Base-by-base conservation (phyloP, 2,888 invertebrate species). In the Adelognathus sp. region DNA sequence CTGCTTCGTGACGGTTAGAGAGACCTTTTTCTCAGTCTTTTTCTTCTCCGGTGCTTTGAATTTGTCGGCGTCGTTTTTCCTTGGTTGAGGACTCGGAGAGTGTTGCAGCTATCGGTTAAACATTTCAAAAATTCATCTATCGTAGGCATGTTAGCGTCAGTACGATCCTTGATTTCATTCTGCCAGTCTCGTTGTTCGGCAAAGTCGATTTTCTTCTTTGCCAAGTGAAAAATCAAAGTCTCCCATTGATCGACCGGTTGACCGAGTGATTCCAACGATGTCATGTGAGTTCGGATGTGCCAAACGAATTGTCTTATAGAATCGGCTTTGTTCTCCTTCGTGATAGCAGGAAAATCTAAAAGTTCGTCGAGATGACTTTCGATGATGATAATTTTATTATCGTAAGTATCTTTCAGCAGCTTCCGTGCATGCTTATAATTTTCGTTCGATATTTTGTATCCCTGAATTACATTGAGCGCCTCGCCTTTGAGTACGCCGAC, bases 241-340 rank as follows among this genome's bases (percentile, higher is more conserved):
- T 86, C 85, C 85, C 86, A 85, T 7, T 66, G 27, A 3, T 85
- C 81, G 6, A 83, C 80, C 4, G 85, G 83, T 63, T 83, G 80
- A 5, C 77, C 81, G 21, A 87, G 67, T n/a, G 81, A 50, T 63
- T 82, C 71, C 27, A 85, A 76, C 4, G 85, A 75, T 11, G 70
- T 75, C 33, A 69, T 54, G 63, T 78, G 78, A 1, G 41, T 78
- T 39, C 54, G 63, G n/a, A 78, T 78, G n/a, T 70, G 74, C 63
- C 33, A 70, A 33, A 83, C 74, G n/a, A 85, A 69, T 18, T 78
- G 61, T 33, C 81, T 63, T 18, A 85, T 64, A 14, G 64, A 52
- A 31, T 72, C 56, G 24, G 66, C 46, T 46, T 69, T 50, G 18
- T 79, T 66, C 11, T 79, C 75, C 18, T 74, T 78, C 33, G 71